Conservation (phyloP, 2,888 invertebrate genomes). For the Podabrus alpinus region DNA sequence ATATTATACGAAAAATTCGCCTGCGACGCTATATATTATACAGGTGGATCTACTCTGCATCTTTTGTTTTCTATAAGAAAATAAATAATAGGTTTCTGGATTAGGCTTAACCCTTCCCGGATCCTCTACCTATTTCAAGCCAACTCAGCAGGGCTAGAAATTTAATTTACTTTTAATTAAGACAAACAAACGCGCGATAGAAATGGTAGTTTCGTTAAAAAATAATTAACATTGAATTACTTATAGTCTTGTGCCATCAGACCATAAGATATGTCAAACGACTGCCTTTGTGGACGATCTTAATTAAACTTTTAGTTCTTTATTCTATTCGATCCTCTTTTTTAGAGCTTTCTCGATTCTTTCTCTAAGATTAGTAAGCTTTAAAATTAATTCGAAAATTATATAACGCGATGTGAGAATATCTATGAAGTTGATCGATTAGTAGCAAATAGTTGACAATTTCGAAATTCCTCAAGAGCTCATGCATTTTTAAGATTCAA, state of each 20-base stretch:
- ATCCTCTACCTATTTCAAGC: not conserved
- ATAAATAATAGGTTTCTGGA: not conserved
- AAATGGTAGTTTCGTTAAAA: not conserved
- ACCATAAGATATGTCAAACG: not conserved
- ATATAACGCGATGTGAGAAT: not conserved
- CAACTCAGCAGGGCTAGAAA: not conserved
- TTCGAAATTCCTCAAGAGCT: not conserved
- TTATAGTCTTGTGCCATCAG: not conserved
- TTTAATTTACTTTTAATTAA: not conserved
- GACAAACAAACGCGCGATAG: not conserved
- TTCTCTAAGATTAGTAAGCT: not conserved
- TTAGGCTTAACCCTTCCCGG: too few relatives aligned
- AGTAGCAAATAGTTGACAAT: not conserved
- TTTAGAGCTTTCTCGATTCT: not conserved
- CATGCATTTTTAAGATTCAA: not conserved
- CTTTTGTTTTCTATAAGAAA: not conserved
- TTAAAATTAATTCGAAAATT: not conserved
- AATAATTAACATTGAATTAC: not conserved
- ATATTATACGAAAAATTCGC: not conserved
- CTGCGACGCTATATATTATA: too few relatives aligned
- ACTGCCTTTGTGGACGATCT: conserved; percentile 3
- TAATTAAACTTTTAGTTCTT: conserved; percentile 20
- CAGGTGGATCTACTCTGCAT: too few relatives aligned
- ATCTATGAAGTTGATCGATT: not conserved
- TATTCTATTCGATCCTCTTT: not conserved